Evolutionary conservation across 2,888 invertebrate genomes (phyloP), one percentile per base, ranked within the genome.

Genomic region (Phyllotreta cruciferae): DNA sequence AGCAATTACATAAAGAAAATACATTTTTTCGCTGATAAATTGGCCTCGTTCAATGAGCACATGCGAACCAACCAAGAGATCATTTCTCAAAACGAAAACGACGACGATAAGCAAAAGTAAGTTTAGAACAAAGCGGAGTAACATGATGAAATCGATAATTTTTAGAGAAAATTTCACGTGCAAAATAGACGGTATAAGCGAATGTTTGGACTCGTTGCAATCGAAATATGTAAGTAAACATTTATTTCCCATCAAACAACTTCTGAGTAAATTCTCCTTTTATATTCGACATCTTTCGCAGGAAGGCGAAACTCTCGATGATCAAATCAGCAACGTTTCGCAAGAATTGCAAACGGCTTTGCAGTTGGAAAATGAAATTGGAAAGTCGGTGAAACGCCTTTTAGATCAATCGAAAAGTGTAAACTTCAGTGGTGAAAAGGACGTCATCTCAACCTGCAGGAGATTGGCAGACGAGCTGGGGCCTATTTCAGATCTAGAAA

Each of bases 81-180:
- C 24, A 55, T 8, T 24, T 3, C 8, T 6, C 6, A 14, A 6
- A 35, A 36, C 6, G n/a, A 10, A 9, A 8, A 34, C 1, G 35
- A 49, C 4, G 35, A 49, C 3, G n/a, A 49, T 9, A 49, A 35
- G 10, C 6, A 35, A 35, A 35, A 35, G 49, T 49, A 42, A 55
- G 54, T 54, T 3, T 4, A 4, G 24, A 24, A 24, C n/a, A 24
- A 24, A 24, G 1, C 4, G 24, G 24, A 3, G 24, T 24, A 24
- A 4, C 24, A 4, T 24, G 24, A 24, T 24, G 24, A 24, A 24
- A 24, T 4, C 24, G 24, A 24, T 24, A 4, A 24, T 24, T 24
- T 24, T 24, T 24, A 24, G 24, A 4, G 24, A 24, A 24, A 24
- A 24, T 24, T 24, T 24, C 24, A 24, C 24, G 1, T 24, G 2